Conservation (phyloP, 2,797 vertebrate species). For the Spinus pinus region DNA sequence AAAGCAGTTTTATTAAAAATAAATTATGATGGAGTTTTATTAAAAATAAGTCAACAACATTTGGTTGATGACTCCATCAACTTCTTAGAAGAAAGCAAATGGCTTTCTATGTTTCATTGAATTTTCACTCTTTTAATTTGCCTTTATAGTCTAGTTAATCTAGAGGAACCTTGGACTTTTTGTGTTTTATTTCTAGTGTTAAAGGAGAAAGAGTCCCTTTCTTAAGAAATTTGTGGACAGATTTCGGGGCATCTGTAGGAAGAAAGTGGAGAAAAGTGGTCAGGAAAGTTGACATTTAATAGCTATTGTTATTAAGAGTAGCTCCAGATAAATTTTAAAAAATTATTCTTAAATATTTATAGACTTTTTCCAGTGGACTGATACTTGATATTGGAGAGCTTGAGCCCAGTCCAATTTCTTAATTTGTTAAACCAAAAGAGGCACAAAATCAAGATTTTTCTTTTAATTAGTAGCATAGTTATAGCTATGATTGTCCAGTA, state of each 20-base stretch:
- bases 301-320: not conserved
- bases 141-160: not conserved
- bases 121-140: not conserved
- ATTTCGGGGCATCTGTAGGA: not conserved
- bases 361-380: not conserved
- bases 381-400: not conserved
- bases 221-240: not conserved
- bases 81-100: not conserved
- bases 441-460: not conserved
- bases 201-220: not conserved
- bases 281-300: not conserved
- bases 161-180: not conserved
- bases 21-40: not conserved
- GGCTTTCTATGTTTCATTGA: not conserved
- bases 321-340: not conserved
- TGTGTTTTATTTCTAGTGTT: not conserved
- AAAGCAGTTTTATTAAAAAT: not conserved
- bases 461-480: not conserved
- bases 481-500: not conserved
- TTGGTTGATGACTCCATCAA: not conserved
- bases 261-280: not conserved
- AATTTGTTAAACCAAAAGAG: not conserved
- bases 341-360: not conserved
- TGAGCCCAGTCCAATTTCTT: not conserved
- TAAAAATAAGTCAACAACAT: not conserved